Evolutionary conservation across 2,113 vertebrate genomes (phyloP).

Genomic region (Percopsis transmontana): DNA sequence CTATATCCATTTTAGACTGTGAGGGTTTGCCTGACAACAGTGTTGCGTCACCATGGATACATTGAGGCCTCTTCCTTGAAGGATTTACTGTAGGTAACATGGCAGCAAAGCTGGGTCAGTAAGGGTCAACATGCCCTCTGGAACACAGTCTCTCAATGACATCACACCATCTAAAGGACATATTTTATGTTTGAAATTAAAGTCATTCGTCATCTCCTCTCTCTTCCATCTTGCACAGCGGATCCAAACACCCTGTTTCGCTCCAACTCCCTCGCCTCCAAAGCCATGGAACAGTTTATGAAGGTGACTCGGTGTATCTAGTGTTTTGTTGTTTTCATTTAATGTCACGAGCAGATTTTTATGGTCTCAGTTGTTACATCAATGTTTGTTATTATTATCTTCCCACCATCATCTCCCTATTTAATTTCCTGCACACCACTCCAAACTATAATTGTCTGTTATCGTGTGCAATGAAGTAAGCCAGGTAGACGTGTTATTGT

Average conservation of each 20-base stretch:
- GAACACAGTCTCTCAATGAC: slow-evolving; percentile 2
- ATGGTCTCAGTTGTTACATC: not conserved
- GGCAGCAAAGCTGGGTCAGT: slow-evolving; percentile 4
- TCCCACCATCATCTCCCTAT: not conserved
- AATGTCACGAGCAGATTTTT: not conserved
- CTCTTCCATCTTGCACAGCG: slow-evolving; percentile 61
- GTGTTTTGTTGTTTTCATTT: not conserved
- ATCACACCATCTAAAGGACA: not conserved
- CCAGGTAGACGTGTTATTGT: not conserved
- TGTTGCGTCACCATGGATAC: slow-evolving; percentile 38
- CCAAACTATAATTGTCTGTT: not conserved
- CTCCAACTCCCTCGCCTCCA: slow-evolving; percentile 91
- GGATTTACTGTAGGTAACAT: slow-evolving; percentile 13
- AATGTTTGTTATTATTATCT: slow-evolving; percentile 1
- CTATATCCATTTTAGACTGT: slow-evolving; percentile 1
- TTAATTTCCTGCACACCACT: not conserved
- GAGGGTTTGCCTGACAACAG: slow-evolving; percentile 29
- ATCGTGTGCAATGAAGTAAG: not conserved
- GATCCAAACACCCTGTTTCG: slow-evolving; percentile 94
- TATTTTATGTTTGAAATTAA: not conserved
- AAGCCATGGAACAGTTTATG: slow-evolving; percentile 93
- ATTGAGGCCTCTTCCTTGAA: slow-evolving; percentile 21
- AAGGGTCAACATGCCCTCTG: slow-evolving; percentile 15
- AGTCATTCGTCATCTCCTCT: not conserved
- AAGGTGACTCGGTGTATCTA: slow-evolving; percentile 74